These are phyloP conservation scores for Oreotrochilus melanogaster DNA, from an alignment of 2,113 vertebrate genomes.

Conservation along the genomic window DNA sequence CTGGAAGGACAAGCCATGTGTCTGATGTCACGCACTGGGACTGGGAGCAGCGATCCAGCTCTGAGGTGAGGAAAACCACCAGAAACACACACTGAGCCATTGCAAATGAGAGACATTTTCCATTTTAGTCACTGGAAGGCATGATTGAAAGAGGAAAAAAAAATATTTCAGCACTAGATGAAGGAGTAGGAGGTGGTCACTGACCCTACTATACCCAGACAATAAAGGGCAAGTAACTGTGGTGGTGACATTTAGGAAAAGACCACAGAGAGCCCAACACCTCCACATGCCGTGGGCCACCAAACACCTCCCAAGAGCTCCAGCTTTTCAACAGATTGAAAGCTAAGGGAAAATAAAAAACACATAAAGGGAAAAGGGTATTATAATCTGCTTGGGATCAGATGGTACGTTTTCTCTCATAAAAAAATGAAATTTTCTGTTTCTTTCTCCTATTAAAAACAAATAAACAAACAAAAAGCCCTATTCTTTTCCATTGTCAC, in stretches of 20 bases:
- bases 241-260: background rate
- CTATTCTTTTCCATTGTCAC: background rate
- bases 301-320: background rate
- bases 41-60: background rate
- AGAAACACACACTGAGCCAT: background rate
- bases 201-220: background rate
- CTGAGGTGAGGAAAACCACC: background rate
- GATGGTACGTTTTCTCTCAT: background rate
- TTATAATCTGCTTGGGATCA: background rate
- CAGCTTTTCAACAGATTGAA: background rate
- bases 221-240: background rate
- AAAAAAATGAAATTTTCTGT: background rate
- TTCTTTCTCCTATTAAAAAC: background rate
- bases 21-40: background rate
- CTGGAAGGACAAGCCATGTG: rapidly evolving
- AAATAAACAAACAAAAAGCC: background rate
- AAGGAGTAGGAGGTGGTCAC: background rate
- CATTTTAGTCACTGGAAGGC: background rate
- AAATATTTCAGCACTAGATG: background rate
- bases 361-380: background rate
- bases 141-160: background rate
- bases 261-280: rapidly evolving
- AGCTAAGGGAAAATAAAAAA: background rate
- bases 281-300: background rate
- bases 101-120: background rate